Evolutionary conservation across 2,888 invertebrate species (phyloP), one percentile per base, ranked within the genome.

Genomic region (Sialis lutaria): DNA sequence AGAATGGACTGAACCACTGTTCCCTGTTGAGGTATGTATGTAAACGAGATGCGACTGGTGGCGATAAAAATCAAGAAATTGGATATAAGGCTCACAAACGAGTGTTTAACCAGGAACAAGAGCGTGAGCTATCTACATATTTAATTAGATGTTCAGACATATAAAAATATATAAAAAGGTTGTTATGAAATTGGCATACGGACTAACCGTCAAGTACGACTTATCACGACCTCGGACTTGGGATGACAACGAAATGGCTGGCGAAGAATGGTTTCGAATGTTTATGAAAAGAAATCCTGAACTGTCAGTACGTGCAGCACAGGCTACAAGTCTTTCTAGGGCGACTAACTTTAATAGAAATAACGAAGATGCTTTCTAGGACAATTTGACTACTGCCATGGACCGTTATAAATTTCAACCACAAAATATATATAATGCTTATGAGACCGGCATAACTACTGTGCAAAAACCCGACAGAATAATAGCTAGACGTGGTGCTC

Each of bases 381-480:
- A 35, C 35, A 35, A 35, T 35, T n/a, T n/a, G n/a, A n/a, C 33
- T 6, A 40, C 42, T 42, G 41, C 50, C 6, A 42, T 47, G 40
- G 50, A 50, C 5, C 32, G 40, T 32, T 12, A 50, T 32, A 32
- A 47, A 12, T 51, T 52, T 22, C 39, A 34, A 7, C 49, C 50
- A 10, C 13, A 42, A 33, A 44, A 51, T 34, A 49, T 55, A 6
- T 56, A 51, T 33, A 55, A 52, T 42, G 40, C 47, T 34, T 52
- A 53, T 45, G 53, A 53, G 40, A 53, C 50, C 7, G 53, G 54
- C 7, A 42, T 53, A 6, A 52, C 53, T 9, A 55, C 54, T 9
- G 52, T 53, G 4, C 50, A 54, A 45, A 53, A 46, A 44, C 50
- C 46, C 51, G 37, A 44, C 33, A 45, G 39, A 45, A 37, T 39